A percentile compares a stretch with the other conserved stretches of the same genome.
These are phyloP conservation scores for Antitype chi DNA, from an alignment of 2,888 invertebrate genomes.

Conservation along the genomic window DNA sequence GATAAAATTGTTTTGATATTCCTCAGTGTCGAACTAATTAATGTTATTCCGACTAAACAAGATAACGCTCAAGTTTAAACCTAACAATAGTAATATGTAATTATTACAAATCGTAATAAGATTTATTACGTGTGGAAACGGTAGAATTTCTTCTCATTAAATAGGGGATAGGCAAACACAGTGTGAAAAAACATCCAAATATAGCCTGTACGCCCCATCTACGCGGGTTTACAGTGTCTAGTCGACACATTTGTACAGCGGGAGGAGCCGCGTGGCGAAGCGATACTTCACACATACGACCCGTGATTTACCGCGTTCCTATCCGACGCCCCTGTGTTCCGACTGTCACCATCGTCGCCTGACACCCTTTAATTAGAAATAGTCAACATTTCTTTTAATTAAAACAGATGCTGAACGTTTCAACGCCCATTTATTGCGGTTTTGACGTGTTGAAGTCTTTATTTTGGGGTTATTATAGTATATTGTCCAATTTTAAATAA, in stretches of 20 bases:
- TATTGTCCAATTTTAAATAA: background rate
- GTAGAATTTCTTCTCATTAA: conserved; percentile 24
- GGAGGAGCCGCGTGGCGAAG: conserved; percentile 71
- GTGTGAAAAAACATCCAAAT: conserved; percentile 70
- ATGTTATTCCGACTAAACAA: conserved; percentile 17
- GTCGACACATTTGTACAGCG: conserved; percentile 86
- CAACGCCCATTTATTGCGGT: conserved; percentile 51
- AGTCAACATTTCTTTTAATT: conserved; percentile 63
- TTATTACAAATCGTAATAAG: conserved; percentile 1
- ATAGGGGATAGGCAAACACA: conserved; percentile 24
- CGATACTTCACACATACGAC: conserved; percentile 81
- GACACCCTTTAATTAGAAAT: conserved; percentile 68
- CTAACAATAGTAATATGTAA: conserved; percentile 18
- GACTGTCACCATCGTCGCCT: conserved; percentile 56
- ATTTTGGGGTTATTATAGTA: conserved; percentile 29
- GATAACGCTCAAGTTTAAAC: conserved; percentile 24
- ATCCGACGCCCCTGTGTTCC: conserved; percentile 55
- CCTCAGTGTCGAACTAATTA: conserved; percentile 38
- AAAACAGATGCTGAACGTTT: conserved; percentile 57
- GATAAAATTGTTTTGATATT: conserved; percentile 55
- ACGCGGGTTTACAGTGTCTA: conserved; percentile 75
- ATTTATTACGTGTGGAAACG: conserved; percentile 30
- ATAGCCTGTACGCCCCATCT: conserved; percentile 76
- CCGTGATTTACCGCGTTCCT: conserved; percentile 80
- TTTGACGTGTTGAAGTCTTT: conserved; percentile 52